phyloP scores from a whole-genome alignment of 2,113 vertebrate species.

The Chaetura pelagica region DNA sequence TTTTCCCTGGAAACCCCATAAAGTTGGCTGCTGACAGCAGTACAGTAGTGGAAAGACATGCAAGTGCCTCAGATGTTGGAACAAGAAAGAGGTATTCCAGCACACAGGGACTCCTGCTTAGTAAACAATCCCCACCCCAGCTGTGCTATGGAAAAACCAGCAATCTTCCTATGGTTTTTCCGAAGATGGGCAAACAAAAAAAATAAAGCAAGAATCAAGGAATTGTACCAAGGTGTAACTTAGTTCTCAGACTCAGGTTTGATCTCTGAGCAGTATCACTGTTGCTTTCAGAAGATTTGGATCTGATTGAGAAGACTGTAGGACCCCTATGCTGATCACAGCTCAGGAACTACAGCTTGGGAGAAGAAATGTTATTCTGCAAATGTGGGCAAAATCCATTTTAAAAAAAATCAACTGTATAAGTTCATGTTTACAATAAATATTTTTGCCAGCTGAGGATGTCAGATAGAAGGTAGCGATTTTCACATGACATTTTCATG shows the following conservation, averaged over 20 bases:
- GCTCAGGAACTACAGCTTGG: background rate
- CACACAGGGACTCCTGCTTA: background rate
- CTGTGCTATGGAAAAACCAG: background rate
- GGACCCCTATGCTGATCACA: background rate
- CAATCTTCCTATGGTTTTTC: background rate
- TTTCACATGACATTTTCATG: background rate
- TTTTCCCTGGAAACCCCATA: slow-evolving; percentile 3
- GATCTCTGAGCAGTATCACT: background rate
- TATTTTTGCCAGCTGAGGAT: background rate
- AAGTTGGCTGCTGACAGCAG: background rate
- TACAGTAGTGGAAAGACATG: background rate
- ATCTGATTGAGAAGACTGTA: background rate
- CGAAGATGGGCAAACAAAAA: background rate
- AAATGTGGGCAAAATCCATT: background rate
- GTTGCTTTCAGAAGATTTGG: background rate
- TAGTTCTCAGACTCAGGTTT: background rate
- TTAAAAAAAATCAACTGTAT: background rate
- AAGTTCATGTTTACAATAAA: background rate
- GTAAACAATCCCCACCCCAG: background rate
- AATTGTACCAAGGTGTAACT: background rate
- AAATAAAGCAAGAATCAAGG: background rate
- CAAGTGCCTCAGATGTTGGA: background rate
- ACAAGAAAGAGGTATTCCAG: background rate
- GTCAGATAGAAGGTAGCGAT: background rate
- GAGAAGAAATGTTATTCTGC: background rate